phyloP scores from a whole-genome alignment of 2,888 invertebrate genomes.

The Drosophila algonquin region DNA sequence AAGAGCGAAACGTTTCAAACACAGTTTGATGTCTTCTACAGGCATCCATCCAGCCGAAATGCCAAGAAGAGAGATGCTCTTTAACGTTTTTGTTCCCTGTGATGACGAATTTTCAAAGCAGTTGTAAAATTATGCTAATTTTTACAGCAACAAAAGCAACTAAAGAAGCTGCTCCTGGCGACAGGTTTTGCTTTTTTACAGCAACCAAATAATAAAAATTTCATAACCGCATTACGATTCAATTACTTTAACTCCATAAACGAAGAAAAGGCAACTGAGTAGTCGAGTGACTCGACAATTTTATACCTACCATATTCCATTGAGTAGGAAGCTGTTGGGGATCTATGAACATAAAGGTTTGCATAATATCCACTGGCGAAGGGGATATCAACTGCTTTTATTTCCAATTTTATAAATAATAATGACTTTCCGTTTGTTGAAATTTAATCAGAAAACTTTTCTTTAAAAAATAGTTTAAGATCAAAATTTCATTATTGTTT shows the following conservation, averaged over 20 bases:
- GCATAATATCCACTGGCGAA: too few relatives aligned
- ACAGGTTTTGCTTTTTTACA: conserved; percentile 58
- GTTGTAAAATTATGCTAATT: conserved; percentile 68
- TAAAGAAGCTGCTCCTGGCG: conserved; percentile 7
- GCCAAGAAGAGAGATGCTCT: conserved; percentile 14
- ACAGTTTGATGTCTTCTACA: conserved; percentile 54
- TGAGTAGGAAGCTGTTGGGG: too few relatives aligned
- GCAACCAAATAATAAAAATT: conserved; percentile 64
- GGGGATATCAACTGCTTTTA: too few relatives aligned
- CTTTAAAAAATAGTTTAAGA: too few relatives aligned
- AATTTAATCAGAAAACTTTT: too few relatives aligned
- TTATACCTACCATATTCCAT: too few relatives aligned
- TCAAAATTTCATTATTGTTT: too few relatives aligned
- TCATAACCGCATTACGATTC: conserved; percentile 62
- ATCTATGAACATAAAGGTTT: too few relatives aligned
- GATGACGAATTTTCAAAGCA: conserved; percentile 55
- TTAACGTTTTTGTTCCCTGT: conserved; percentile 32
- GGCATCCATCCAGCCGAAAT: conserved; percentile 15
- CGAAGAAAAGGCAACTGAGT: background rate
- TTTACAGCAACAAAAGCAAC: conserved; percentile 25
- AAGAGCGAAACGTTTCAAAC: conserved; percentile 51
- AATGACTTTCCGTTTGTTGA: too few relatives aligned
- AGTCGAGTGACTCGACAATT: background rate
- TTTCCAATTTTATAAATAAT: too few relatives aligned
- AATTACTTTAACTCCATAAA: conserved; percentile 56